Evolutionary conservation across 1,140 invertebrate species (phyloP).

Genomic region (Batillaria attramentaria): DNA sequence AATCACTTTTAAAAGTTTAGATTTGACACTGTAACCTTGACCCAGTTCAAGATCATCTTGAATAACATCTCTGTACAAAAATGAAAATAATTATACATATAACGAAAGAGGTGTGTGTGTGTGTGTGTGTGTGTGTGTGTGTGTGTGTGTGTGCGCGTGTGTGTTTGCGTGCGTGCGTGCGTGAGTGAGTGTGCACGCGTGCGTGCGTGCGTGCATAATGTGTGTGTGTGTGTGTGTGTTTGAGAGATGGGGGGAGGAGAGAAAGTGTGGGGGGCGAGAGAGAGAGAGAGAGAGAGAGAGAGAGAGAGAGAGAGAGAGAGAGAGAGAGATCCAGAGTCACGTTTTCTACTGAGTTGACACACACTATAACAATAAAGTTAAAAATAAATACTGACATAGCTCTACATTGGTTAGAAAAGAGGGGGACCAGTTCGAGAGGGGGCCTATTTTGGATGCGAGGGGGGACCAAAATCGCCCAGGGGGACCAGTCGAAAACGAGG

Average conservation of each 20-base stretch:
- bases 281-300: not conserved
- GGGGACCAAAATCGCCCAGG: not conserved
- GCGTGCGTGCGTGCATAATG: not conserved
- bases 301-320: conserved; percentile 5
- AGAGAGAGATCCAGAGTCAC: too few species aligned
- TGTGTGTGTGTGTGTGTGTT: not conserved
- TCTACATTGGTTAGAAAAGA: not conserved
- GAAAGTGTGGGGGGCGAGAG: not conserved
- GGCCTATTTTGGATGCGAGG: not conserved
- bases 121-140: not conserved
- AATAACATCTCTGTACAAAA: not conserved
- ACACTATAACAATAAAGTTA: not conserved
- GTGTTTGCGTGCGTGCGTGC: not conserved
- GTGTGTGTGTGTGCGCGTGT: not conserved
- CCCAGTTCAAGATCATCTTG: not conserved
- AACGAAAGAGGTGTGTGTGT: not conserved
- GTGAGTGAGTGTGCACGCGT: not conserved
- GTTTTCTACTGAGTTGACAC: too few species aligned
- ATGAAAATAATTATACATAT: not conserved
- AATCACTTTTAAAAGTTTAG: not conserved
- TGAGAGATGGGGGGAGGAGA: not conserved
- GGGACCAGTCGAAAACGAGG: not conserved
- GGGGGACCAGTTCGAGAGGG: not conserved
- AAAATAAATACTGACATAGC: not conserved
- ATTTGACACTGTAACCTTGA: not conserved